Evolutionary conservation across 1,140 invertebrate species (phyloP), one percentile per base, ranked within the genome.

Genomic region (Zophobas morio): DNA sequence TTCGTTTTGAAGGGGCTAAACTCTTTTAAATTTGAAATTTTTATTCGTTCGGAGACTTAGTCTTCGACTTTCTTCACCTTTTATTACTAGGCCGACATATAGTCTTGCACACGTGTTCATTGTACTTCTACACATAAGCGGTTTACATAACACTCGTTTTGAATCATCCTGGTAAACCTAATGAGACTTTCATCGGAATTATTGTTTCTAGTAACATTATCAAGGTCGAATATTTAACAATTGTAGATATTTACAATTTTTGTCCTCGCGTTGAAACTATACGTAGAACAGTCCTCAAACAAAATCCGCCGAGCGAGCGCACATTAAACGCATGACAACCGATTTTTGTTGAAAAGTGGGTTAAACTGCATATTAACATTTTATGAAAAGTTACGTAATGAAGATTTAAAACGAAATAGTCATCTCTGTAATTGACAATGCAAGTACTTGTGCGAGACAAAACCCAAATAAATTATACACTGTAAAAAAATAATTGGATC

Each of bases 241-340:
- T 66, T 66, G 60, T 66, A 66, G 39, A 66, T 66, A 66, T 66
- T 66, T 66, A 42, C 60, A 66, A 66, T 66, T 66, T 66, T 66
- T 60, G 56, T 60, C 56, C 37, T 66, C 60, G 4, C 20, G 2
- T 20, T 20, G 20, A 20, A 20, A 20, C 20, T 20, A 20, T 20
- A 20, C 20, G 20, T 20, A 20, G 20, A 20, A 20, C 20, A 20
- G 20, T 20, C 20, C 20, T 20, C 20, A 20, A 20, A 20, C 20
- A 20, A 20, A 20, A 20, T 20, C 20, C 20, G 20, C 20, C 20
- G 20, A 20, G 20, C 20, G 20, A 20, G 20, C 20, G 20, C 20
- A 20, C 54, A 57, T 57, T 57, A 57, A 34, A 2, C 6, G n/a
- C 33, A 35, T 35, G 54, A 2, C 36, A 20, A 66, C 1, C 40